Percentiles rank a stretch among this genome's conserved stretches.
These are phyloP conservation scores for Leptinotarsa lineolata DNA, from an alignment of 1,140 invertebrate genomes.

Conservation along the genomic window DNA sequence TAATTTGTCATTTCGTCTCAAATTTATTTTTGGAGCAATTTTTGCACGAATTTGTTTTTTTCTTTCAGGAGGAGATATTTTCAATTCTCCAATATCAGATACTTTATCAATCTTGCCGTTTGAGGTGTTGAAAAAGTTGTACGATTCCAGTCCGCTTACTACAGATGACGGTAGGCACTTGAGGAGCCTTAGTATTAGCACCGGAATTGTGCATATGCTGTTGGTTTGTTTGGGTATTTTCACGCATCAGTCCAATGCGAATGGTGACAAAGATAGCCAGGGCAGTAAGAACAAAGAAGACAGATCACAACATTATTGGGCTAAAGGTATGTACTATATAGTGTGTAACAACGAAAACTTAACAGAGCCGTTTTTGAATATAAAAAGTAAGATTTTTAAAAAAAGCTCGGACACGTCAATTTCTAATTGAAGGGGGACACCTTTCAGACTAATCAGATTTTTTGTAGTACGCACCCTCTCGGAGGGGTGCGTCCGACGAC, in stretches of 20 bases:
- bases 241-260: constrained; percentile 72
- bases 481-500: too few species aligned
- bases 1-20: too few species aligned
- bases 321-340: constrained; percentile 69
- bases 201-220: constrained; percentile 81
- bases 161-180: constrained; percentile 80
- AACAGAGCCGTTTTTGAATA: too few species aligned
- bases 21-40: too few species aligned
- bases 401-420: too few species aligned
- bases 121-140: constrained; percentile 78
- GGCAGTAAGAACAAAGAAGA: constrained; percentile 63
- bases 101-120: constrained; percentile 86
- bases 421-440: too few species aligned
- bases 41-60: not conserved
- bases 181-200: constrained; percentile 78
- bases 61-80: constrained; percentile 68
- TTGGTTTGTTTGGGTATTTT: constrained; percentile 87
- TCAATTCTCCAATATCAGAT: constrained; percentile 73
- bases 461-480: too few species aligned
- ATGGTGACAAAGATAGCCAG: constrained; percentile 40
- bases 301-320: constrained; percentile 90
- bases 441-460: too few species aligned
- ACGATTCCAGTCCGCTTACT: constrained; percentile 77
- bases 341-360: too few species aligned
- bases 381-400: too few species aligned